phyloP scores from a whole-genome alignment of 1,140 invertebrate species.

The Drosophila kanapiae region DNA sequence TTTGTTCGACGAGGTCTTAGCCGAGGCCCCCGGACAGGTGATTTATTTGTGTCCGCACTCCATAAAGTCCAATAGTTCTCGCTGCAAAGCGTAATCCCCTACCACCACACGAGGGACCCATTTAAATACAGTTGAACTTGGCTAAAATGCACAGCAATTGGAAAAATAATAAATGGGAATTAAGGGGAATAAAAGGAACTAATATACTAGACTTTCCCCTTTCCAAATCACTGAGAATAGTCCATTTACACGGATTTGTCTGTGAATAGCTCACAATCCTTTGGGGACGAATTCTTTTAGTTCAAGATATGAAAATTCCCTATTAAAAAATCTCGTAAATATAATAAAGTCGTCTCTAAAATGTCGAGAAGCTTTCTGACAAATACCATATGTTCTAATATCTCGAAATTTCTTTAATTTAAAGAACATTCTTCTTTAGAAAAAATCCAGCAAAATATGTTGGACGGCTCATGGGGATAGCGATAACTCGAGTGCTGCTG shows the following conservation, averaged over 20 bases:
- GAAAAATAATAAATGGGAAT: not conserved
- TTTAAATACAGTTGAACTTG: constrained; percentile 16
- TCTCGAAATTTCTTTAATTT: not conserved
- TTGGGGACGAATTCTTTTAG: no score
- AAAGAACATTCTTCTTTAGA: not conserved
- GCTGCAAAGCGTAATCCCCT: constrained; percentile 26
- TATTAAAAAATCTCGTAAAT: no score
- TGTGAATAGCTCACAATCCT: no score
- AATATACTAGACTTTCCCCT: no score
- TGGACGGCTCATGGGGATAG: constrained; percentile 1
- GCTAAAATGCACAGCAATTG: not conserved
- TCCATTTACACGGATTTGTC: no score
- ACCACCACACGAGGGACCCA: constrained; percentile 20
- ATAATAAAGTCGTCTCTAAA: no score
- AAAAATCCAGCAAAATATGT: not conserved
- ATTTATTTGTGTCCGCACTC: constrained; percentile 57
- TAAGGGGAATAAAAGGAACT: no score
- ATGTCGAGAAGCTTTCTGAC: no score
- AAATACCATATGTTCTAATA: no score
- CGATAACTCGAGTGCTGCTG: constrained; percentile 1
- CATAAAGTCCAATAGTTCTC: constrained; percentile 36
- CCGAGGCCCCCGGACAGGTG: constrained; percentile 41
- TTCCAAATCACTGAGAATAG: no score
- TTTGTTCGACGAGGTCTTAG: constrained; percentile 40
- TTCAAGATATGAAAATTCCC: no score